Evolutionary conservation across 2,113 vertebrate species (phyloP).

Genomic region (Calidris pugnax): DNA sequence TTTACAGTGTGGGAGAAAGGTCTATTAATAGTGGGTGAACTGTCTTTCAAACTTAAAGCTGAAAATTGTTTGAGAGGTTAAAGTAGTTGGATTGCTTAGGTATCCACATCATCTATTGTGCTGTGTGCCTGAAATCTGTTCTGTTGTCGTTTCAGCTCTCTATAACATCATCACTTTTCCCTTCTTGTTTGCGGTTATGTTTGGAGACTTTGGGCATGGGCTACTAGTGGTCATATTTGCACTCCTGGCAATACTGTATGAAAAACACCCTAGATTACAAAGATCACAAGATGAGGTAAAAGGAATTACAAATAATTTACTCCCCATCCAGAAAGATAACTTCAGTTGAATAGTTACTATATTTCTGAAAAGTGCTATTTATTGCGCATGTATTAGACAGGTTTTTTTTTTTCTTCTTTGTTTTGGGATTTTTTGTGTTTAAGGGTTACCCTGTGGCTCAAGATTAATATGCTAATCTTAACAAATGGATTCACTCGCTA

Average conservation of each 20-base stretch:
- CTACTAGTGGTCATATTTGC: slow-evolving; percentile 91
- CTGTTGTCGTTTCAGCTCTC: slow-evolving; percentile 78
- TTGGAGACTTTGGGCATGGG: slow-evolving; percentile 94
- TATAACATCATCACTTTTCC: slow-evolving; percentile 97
- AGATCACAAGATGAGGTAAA: slow-evolving; percentile 89
- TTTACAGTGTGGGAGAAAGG: background rate
- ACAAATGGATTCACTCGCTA: background rate
- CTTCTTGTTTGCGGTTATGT: slow-evolving; percentile 97
- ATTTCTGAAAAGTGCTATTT: background rate
- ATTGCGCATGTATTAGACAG: background rate
- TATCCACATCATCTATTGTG: background rate
- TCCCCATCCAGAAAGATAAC: background rate
- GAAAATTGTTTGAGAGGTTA: background rate
- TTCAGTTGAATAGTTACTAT: background rate
- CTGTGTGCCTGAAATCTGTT: background rate
- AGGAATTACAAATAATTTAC: background rate
- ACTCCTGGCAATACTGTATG: slow-evolving; percentile 86
- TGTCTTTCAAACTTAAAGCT: background rate
- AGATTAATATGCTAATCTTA: background rate
- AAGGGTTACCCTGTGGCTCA: background rate
- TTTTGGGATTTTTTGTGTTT: background rate
- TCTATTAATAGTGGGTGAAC: background rate
- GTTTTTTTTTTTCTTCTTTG: background rate
- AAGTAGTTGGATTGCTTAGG: background rate
- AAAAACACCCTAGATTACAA: slow-evolving; percentile 86